These are phyloP conservation scores for Leguminivora glycinivorella DNA, from an alignment of 1,140 invertebrate species.

Conservation along the genomic window DNA sequence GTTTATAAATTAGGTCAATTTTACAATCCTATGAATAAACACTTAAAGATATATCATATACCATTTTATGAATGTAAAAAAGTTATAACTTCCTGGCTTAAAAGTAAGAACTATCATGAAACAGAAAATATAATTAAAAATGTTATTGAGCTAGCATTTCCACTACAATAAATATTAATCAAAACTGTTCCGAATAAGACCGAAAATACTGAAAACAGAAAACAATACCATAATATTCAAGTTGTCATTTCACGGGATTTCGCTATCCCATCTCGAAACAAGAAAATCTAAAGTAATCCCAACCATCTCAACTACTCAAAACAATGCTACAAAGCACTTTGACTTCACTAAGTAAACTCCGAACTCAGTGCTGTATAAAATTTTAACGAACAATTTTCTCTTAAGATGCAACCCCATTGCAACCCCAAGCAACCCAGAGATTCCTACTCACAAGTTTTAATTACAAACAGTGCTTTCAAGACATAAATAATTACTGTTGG, in stretches of 20 bases:
- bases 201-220: background rate
- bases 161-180: background rate
- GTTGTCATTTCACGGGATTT: background rate
- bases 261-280: background rate
- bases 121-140: no score
- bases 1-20: no score
- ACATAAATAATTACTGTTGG: background rate
- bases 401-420: slow-evolving; percentile 11
- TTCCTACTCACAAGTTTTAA: slow-evolving; percentile 31
- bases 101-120: no score
- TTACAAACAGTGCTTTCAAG: slow-evolving; percentile 29
- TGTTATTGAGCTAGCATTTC: no score
- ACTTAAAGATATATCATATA: no score
- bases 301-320: slow-evolving; percentile 4
- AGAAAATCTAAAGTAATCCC: background rate
- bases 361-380: slow-evolving; percentile 5
- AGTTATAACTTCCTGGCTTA: no score
- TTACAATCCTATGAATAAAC: no score
- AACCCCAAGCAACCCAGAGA: background rate
- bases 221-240: background rate
- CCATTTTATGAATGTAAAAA: no score
- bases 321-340: slow-evolving; percentile 16
- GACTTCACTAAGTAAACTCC: slow-evolving; percentile 1
- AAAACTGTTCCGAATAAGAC: background rate
- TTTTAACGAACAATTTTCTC: slow-evolving; percentile 20